Conservation (phyloP, 92 coral and sea anemone species). For the Bergia sp. region DNA sequence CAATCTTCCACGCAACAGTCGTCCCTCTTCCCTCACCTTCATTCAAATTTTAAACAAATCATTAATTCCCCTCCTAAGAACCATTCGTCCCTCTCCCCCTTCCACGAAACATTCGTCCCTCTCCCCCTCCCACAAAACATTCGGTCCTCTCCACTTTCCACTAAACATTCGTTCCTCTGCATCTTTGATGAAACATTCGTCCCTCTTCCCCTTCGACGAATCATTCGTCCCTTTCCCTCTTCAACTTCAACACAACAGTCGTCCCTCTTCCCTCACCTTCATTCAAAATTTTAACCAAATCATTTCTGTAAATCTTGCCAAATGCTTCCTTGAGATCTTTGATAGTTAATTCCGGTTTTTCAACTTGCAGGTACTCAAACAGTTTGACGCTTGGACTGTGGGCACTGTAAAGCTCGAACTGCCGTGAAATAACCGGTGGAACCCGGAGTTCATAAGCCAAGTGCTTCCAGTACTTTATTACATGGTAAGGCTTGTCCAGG, state of each 20-base stretch:
- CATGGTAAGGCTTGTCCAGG: neutral
- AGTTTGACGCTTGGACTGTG: constrained; percentile 10
- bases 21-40: no score
- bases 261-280: neutral
- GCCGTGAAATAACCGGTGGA: neutral
- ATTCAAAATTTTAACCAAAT: neutral
- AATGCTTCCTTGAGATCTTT: neutral
- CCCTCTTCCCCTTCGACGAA: no score
- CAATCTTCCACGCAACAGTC: no score
- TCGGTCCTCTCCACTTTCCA: no score
- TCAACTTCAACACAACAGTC: no score
- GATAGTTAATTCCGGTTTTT: neutral
- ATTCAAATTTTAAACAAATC: neutral
- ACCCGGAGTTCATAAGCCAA: neutral
- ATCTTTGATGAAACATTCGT: no score
- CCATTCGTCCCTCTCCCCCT: no score
- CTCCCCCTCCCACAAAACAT: no score
- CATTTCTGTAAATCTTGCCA: neutral
- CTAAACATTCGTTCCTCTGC: no score
- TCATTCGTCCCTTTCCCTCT: no score
- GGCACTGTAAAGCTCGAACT: neutral
- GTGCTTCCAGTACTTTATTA: constrained; percentile 11
- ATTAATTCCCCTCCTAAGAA: no score
- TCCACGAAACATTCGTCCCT: no score
- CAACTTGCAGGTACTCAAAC: neutral